Conservation (phyloP, 2,888 invertebrate genomes). For the Bugula neritina region DNA sequence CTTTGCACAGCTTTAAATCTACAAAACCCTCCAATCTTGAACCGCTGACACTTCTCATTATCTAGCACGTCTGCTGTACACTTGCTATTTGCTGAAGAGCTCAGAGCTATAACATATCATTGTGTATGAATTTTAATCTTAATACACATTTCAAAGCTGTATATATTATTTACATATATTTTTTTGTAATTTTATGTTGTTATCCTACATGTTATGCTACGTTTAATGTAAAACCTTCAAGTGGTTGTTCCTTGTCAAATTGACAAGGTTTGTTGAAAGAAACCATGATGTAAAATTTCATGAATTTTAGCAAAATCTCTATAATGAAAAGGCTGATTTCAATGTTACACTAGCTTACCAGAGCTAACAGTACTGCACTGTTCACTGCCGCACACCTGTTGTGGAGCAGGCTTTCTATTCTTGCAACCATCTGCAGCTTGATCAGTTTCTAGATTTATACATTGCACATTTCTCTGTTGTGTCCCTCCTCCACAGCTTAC, state of each 20-base stretch:
- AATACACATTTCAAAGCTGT: no score
- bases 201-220: no score
- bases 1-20: neutral
- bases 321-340: no score
- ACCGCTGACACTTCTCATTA: neutral
- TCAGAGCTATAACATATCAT: constrained; percentile 6
- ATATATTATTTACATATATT: no score
- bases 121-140: no score
- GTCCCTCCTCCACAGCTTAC: constrained; percentile 52
- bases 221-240: no score
- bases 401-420: constrained; percentile 35
- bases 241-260: no score
- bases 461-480: constrained; percentile 53
- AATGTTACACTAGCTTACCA: constrained; percentile 1
- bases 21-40: constrained; percentile 20
- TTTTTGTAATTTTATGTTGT: no score
- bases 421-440: constrained; percentile 35
- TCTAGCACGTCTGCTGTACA: neutral
- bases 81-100: neutral
- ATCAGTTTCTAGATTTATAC: constrained; percentile 38
- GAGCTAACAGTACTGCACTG: constrained; percentile 7
- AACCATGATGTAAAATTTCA: no score
- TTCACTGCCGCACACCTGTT: constrained; percentile 30
- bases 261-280: no score
- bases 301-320: no score